Evolutionary conservation across 2,113 vertebrate species (phyloP), one percentile per base, ranked within the genome.

Genomic region (Sander lucioperca): DNA sequence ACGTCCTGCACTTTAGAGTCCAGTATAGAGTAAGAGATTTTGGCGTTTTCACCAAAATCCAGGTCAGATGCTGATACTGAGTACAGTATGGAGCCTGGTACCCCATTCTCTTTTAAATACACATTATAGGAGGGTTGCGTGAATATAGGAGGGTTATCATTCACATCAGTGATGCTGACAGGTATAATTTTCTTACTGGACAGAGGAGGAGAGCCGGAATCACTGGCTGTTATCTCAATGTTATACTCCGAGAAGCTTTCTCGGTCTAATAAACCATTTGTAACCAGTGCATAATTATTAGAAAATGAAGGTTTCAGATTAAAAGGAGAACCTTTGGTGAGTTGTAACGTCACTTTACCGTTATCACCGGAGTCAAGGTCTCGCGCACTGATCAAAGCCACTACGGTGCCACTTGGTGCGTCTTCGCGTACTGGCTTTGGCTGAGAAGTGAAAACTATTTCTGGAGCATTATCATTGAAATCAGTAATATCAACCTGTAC

Each of bases 241-340:
- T 65, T 5, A 0, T 97, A 97, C 4, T 93, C 86, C 1, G 95
- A 88, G 8, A 50, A 83, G 0, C 76, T 78, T 81, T 98, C 97
- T 21, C 96, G 80, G 80, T 98, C 96, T 89, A 98, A 89, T 48
- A 75, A 67, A 11, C 90, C 93, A 57, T 61, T 87, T 0, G 96
- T 97, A 19, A 98, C 91, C 65, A 99, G 85, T 0, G 96, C 96
- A 61, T 98, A 99, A 86, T 97, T 97, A 80, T 98, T 97, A 69
- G 97, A 96, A 80, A 96, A 95, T 0, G 97, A 96, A 0, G 91
- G 88, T 80, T 94, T 97, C 19, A 93, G 89, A 66, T 83, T 90
- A 88, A 99, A 99, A 2, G 97, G 97, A 47, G 96, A 91, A 0
- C 86, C 61, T 0, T 95, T 93, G 13, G 90, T 80, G 16, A 97